phyloP scores from a whole-genome alignment of 23 tunicate species.

The Pegea sp. region DNA sequence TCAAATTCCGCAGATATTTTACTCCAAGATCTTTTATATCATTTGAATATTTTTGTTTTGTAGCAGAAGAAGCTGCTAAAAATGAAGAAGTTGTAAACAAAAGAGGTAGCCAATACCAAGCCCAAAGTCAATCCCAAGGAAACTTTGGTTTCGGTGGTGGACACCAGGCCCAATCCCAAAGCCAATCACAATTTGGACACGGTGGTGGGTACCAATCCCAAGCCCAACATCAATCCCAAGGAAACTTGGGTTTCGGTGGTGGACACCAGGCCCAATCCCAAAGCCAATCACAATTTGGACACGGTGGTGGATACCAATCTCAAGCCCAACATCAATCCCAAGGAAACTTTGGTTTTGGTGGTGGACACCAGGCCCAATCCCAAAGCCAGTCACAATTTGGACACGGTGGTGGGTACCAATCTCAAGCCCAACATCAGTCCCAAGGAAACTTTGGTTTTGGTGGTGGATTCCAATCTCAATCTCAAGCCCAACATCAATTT shows the following conservation, averaged over 20 bases:
- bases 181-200: conserved; percentile 4
- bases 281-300: neutral
- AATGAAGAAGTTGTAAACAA: conserved; percentile 9
- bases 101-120: conserved; percentile 7
- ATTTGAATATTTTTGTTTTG: no score
- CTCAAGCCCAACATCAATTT: neutral
- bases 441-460: neutral
- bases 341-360: neutral
- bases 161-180: conserved; percentile 7
- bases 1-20: no score
- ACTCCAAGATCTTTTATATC: no score
- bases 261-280: conserved; percentile 1
- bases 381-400: neutral
- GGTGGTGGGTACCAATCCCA: conserved; percentile 9
- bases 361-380: neutral
- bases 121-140: conserved; percentile 9
- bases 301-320: neutral
- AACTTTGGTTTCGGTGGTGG: conserved; percentile 3
- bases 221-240: conserved; percentile 12
- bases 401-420: neutral
- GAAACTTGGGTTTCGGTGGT: neutral
- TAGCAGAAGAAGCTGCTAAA: no score
- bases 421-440: neutral
- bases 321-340: neutral
- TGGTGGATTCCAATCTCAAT: neutral